Percentiles rank a stretch among this genome's conserved stretches.
These are phyloP conservation scores for Pseudococcus jackbeardsleyi DNA, from an alignment of 2,888 invertebrate species.

Conservation along the genomic window DNA sequence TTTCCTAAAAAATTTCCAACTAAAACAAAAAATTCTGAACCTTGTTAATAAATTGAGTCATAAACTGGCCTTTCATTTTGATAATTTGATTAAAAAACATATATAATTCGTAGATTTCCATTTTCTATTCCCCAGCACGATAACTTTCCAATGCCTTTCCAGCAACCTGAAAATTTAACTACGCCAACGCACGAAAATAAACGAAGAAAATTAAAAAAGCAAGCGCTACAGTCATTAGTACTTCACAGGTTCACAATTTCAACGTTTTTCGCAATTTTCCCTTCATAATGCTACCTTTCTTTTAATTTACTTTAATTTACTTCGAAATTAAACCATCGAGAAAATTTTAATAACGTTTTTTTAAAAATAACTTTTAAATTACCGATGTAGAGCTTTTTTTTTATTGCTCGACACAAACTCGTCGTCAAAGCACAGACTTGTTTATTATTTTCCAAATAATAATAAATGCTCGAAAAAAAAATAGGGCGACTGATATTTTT, in stretches of 20 bases:
- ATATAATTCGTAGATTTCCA: too few species aligned
- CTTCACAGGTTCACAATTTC: background rate
- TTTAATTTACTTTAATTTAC: background rate
- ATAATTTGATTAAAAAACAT: too few species aligned
- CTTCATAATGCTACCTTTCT: background rate
- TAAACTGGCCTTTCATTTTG: too few species aligned
- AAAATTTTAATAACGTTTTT: background rate
- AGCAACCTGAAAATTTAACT: background rate
- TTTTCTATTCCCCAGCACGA: too few species aligned
- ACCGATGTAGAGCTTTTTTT: background rate
- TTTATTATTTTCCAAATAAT: background rate
- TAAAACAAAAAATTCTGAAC: too few species aligned
- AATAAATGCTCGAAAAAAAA: background rate
- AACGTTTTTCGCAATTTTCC: background rate
- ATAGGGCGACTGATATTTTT: background rate
- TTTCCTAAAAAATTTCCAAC: too few species aligned
- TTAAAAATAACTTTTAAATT: background rate
- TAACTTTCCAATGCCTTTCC: background rate
- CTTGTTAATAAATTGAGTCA: too few species aligned
- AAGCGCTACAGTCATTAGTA: background rate
- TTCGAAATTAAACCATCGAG: background rate
- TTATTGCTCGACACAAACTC: background rate
- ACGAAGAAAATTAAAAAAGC: background rate
- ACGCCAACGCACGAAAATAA: constrained; percentile 10
- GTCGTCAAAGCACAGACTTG: background rate